Evolutionary conservation across 2,888 invertebrate species (phyloP).

Genomic region (Limnephilus rhombicus): DNA sequence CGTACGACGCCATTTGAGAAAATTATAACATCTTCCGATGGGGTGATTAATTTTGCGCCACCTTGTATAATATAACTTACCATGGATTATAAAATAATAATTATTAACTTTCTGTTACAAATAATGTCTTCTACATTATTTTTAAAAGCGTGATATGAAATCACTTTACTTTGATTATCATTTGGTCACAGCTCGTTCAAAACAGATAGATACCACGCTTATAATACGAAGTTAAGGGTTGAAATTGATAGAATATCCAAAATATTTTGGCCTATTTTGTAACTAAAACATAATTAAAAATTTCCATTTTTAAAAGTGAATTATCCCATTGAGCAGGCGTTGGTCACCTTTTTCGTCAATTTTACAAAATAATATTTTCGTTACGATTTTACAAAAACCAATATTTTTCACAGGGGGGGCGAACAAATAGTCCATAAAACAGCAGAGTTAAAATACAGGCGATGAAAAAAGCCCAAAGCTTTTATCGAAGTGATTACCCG

Average conservation of each 20-base stretch:
- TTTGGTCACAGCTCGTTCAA: not conserved
- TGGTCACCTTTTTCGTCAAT: not conserved
- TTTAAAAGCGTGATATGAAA: not conserved
- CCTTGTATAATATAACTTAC: not conserved
- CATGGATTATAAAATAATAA: not conserved
- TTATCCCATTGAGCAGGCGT: too few relatives aligned
- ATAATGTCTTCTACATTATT: not conserved
- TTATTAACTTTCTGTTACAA: not conserved
- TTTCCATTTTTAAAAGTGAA: too few relatives aligned
- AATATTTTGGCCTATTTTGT: not conserved
- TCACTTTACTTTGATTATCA: not conserved
- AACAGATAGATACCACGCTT: not conserved
- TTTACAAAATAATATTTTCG: conserved; percentile 7
- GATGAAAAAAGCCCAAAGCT: conserved; percentile 49
- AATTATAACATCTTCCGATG: too few relatives aligned
- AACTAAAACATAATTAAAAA: too few relatives aligned
- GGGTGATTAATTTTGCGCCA: too few relatives aligned
- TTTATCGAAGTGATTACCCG: conserved; percentile 57
- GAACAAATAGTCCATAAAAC: conserved; percentile 41
- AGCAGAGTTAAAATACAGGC: conserved; percentile 39
- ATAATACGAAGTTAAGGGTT: not conserved
- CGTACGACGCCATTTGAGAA: too few relatives aligned
- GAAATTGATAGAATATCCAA: not conserved
- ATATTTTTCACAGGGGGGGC: conserved; percentile 8
- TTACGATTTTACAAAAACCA: conserved; percentile 28